Evolutionary conservation across 2,888 invertebrate species (phyloP), one percentile per base, ranked within the genome.

Genomic region (Drosophila prostipennis): DNA sequence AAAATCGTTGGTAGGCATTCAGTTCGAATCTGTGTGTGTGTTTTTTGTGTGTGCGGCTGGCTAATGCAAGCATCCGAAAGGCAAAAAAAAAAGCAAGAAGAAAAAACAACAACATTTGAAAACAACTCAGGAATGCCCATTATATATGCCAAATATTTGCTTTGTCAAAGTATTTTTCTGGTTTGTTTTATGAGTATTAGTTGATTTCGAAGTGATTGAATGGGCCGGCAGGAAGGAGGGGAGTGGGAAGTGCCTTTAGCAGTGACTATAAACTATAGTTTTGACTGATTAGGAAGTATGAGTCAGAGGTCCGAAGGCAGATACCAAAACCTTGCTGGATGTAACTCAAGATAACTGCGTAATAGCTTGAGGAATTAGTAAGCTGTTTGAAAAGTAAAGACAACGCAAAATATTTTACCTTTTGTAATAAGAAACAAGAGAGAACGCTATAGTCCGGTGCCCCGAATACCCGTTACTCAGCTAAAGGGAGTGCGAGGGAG

Each of bases 1-100:
- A 74, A 78, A 60, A 63, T 29, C 49, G 43, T 70, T 76, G 75
- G 76, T 75, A 77, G 76, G 77, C 74, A 78, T 67, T 76, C 73
- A 73, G 48, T 51, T 46, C 45, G 52, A 70, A 53, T 43, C 57
- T 42, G 55, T 55, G 8, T 36, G 2, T 34, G 8, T 32, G 14
- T 34, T 39, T 51, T 67, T 48, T 39, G 43, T 45, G 56, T 73
- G 56, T 78, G 76, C 16, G 67, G 63, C 67, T 79, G 67, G 67
- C 67, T 79, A 76, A 76, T 77, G 78, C 79, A 61, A 57, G 79
- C 74, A 71, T 74, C 69, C 69, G 37, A 49, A 55, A 63, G 48
- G 45, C 63, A 56, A 73, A 46, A 19, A 60, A 11, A 68, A 53
- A 52, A 46, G 26, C n/a, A n/a, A 26, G 26, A 57, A 7, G 60